These are phyloP conservation scores for Caligus rogercresseyi DNA, from an alignment of 1,140 invertebrate species.

Conservation along the genomic window DNA sequence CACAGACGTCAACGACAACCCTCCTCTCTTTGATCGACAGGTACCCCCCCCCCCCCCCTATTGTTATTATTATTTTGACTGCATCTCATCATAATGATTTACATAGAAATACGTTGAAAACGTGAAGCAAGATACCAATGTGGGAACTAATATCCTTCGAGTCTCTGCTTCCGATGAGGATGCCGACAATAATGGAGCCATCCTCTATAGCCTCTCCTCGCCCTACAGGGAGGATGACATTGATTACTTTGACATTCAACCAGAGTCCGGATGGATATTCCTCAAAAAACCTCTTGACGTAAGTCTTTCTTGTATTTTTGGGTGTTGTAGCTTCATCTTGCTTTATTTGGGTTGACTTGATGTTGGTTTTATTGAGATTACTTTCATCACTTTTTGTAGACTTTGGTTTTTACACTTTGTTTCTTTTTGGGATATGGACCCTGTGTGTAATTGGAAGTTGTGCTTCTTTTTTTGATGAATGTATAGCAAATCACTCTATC, in stretches of 20 bases:
- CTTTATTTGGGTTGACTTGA: not conserved
- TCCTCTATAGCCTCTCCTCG: slow-evolving; percentile 49
- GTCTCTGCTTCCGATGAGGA: slow-evolving; percentile 88
- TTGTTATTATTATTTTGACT: slow-evolving; percentile 16
- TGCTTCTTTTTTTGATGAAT: too few species aligned
- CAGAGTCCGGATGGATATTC: slow-evolving; percentile 87
- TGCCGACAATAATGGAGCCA: slow-evolving; percentile 75
- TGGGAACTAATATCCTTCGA: slow-evolving; percentile 77
- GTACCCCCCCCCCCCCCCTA: slow-evolving; percentile 34
- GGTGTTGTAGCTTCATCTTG: not conserved
- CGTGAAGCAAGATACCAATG: slow-evolving; percentile 87
- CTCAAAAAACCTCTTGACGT: slow-evolving; percentile 81
- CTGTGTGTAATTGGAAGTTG: too few species aligned
- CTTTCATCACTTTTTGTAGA: too few species aligned
- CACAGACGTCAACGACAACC: slow-evolving; percentile 80
- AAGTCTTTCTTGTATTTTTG: slow-evolving; percentile 39
- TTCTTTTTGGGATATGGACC: too few species aligned
- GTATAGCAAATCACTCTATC: too few species aligned
- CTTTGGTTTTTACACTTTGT: too few species aligned
- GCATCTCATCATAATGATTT: slow-evolving; percentile 20
- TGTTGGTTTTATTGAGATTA: too few species aligned
- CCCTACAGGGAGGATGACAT: slow-evolving; percentile 64
- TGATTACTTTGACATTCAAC: slow-evolving; percentile 86
- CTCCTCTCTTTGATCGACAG: slow-evolving; percentile 80
- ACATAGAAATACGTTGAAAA: slow-evolving; percentile 85